Percentiles rank a stretch among this genome's conserved stretches.
Conservation (phyloP, 2,797 vertebrate genomes). For the Mormyrops attenuatus region DNA sequence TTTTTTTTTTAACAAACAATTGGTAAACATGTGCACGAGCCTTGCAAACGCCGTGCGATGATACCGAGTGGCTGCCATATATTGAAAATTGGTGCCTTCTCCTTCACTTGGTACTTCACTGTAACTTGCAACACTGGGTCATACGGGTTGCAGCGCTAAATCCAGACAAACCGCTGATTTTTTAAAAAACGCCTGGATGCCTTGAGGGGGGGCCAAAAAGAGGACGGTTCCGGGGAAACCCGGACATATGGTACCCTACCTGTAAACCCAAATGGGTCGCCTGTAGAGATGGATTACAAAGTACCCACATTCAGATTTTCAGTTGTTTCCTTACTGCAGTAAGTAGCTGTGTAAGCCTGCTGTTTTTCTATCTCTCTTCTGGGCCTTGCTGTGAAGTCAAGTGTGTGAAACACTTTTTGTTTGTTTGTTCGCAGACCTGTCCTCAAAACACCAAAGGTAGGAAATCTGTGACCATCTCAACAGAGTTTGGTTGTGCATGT, state of each 20-base stretch:
- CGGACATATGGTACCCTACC: too few species aligned
- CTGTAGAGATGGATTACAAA: not conserved
- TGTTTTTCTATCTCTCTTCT: not conserved
- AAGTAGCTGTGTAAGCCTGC: not conserved
- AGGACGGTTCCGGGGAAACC: too few species aligned
- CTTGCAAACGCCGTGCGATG: not conserved
- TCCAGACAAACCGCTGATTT: not conserved
- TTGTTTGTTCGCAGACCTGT: conserved; percentile 62
- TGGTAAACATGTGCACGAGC: not conserved
- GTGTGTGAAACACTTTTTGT: not conserved
- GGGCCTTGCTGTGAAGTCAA: not conserved
- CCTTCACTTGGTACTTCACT: not conserved
- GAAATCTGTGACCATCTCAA: conserved; percentile 17
- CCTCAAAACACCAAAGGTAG: conserved; percentile 68
- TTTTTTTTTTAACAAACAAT: not conserved
- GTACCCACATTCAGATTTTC: not conserved
- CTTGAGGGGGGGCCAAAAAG: not conserved
- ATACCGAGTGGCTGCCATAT: not conserved
- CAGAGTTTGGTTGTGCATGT: not conserved
- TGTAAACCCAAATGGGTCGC: not conserved
- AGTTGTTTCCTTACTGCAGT: not conserved
- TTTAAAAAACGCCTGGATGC: not conserved
- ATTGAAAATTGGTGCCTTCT: not conserved
- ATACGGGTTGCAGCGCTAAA: not conserved
- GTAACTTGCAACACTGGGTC: not conserved